Percentiles rank a stretch among this genome's conserved stretches.
Evolutionary conservation across 2,888 invertebrate genomes (phyloP).

Genomic region (Biston stratarius): DNA sequence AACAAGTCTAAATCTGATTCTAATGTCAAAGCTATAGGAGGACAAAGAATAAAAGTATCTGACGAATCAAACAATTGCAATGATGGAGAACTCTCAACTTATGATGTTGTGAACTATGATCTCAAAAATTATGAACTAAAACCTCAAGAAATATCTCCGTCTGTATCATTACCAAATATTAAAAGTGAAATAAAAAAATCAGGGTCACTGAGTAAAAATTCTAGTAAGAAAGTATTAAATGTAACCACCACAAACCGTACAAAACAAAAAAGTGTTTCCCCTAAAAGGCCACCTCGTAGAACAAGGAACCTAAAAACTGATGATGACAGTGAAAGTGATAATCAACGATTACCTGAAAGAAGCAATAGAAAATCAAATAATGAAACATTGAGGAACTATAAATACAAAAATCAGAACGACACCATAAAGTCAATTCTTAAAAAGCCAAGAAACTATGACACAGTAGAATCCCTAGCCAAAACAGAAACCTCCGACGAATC

Average conservation of each 20-base stretch:
- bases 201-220: slow-evolving; percentile 67
- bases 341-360: slow-evolving; percentile 73
- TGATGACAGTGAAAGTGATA: slow-evolving; percentile 83
- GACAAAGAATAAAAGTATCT: slow-evolving; percentile 89
- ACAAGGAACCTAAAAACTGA: slow-evolving; percentile 79
- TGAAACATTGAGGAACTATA: slow-evolving; percentile 62
- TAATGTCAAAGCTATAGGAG: slow-evolving; percentile 88
- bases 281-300: slow-evolving; percentile 88
- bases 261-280: slow-evolving; percentile 84
- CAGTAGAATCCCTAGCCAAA: slow-evolving; percentile 60
- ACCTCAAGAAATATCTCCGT: slow-evolving; percentile 66
- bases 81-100: slow-evolving; percentile 73
- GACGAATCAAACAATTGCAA: slow-evolving; percentile 80
- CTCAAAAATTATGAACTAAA: slow-evolving; percentile 77
- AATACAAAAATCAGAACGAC: slow-evolving; percentile 72
- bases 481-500: slow-evolving; percentile 65
- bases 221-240: slow-evolving; percentile 69
- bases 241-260: slow-evolving; percentile 67
- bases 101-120: slow-evolving; percentile 82
- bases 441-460: slow-evolving; percentile 81
- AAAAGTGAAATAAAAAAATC: slow-evolving; percentile 77
- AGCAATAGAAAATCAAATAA: slow-evolving; percentile 61
- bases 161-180: slow-evolving; percentile 77
- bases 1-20: slow-evolving; percentile 76
- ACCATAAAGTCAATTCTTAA: slow-evolving; percentile 87